A percentile compares a stretch with the other conserved stretches of the same genome.
phyloP scores from a whole-genome alignment of 2,888 invertebrate genomes.

The Pimpla rufipes region DNA sequence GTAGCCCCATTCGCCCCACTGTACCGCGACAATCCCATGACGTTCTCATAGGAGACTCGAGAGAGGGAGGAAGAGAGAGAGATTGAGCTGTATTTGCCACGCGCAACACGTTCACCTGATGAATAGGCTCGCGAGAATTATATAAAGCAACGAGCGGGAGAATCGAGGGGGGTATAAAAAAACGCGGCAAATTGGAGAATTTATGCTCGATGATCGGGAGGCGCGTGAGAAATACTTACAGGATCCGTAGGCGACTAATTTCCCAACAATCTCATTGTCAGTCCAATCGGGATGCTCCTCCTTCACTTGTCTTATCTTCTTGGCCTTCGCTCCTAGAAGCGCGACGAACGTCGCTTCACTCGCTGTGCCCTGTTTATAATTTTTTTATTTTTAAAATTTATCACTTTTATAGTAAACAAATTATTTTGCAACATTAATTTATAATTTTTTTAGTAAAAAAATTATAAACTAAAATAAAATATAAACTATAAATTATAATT shows the following conservation, averaged over 20 bases:
- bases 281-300: conserved; percentile 91
- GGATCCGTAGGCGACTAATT: conserved; percentile 95
- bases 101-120: conserved; percentile 47
- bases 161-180: neutral
- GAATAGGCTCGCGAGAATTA: neutral
- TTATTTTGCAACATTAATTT: no score
- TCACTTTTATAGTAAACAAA: neutral
- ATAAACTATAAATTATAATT: no score
- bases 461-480: no score
- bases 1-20: conserved; percentile 53
- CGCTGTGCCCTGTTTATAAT: conserved; percentile 91
- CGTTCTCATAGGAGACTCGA: conserved; percentile 12
- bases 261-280: conserved; percentile 91
- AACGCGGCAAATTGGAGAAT: conserved; percentile 13
- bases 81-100: conserved; percentile 30
- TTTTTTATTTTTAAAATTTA: neutral
- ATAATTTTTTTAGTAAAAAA: no score
- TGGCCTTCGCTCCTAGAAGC: conserved; percentile 95
- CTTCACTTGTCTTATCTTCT: conserved; percentile 89
- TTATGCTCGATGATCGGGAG: neutral
- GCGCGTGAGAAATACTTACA: conserved; percentile 87
- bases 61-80: no score
- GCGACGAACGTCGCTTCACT: conserved; percentile 98
- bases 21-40: conserved; percentile 35
- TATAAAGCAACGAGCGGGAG: conserved; percentile 9